Percentiles rank a stretch among this genome's conserved stretches.
Evolutionary conservation across 2,797 vertebrate genomes (phyloP).

Genomic region (Lates japonicus): DNA sequence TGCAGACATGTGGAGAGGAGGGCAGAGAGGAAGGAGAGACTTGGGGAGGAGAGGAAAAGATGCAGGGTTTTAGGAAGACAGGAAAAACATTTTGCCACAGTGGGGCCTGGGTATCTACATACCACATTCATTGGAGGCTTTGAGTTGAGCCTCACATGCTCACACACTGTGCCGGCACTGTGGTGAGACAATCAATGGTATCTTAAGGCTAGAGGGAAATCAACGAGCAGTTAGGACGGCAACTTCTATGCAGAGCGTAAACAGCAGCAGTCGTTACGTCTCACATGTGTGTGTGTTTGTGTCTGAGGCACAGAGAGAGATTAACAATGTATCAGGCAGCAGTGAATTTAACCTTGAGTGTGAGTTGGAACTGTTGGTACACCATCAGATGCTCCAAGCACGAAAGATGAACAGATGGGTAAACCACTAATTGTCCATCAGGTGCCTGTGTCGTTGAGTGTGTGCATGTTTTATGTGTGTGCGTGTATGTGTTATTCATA

Average conservation of each 20-base stretch:
- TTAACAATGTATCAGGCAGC: slow-evolving; percentile 39
- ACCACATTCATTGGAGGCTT: slow-evolving; percentile 49
- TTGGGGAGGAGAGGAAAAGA: slow-evolving; percentile 45
- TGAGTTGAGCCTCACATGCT: slow-evolving; percentile 40
- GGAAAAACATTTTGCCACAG: slow-evolving; percentile 49
- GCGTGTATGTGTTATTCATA: neutral
- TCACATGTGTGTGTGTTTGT: slow-evolving; percentile 1
- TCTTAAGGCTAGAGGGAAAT: slow-evolving; percentile 59
- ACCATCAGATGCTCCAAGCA: slow-evolving; percentile 65
- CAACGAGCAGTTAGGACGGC: slow-evolving; percentile 44
- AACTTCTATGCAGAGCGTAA: slow-evolving; percentile 29
- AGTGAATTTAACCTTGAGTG: slow-evolving; percentile 78
- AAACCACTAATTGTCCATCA: slow-evolving; percentile 82
- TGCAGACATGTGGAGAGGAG: slow-evolving; percentile 54
- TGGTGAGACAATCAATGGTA: slow-evolving; percentile 58
- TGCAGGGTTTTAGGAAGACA: slow-evolving; percentile 54
- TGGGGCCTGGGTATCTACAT: slow-evolving; percentile 39
- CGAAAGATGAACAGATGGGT: slow-evolving; percentile 79
- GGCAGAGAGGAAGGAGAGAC: slow-evolving; percentile 46
- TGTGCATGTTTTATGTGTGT: slow-evolving; percentile 30
- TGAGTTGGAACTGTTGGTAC: slow-evolving; percentile 60
- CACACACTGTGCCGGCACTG: slow-evolving; percentile 26
- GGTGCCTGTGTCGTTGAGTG: slow-evolving; percentile 59
- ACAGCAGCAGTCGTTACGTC: slow-evolving; percentile 16
- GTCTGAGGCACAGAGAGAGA: slow-evolving; percentile 19